Base-by-base conservation (phyloP, 2,113 vertebrate species). In the Coptodon bakossiorum region DNA sequence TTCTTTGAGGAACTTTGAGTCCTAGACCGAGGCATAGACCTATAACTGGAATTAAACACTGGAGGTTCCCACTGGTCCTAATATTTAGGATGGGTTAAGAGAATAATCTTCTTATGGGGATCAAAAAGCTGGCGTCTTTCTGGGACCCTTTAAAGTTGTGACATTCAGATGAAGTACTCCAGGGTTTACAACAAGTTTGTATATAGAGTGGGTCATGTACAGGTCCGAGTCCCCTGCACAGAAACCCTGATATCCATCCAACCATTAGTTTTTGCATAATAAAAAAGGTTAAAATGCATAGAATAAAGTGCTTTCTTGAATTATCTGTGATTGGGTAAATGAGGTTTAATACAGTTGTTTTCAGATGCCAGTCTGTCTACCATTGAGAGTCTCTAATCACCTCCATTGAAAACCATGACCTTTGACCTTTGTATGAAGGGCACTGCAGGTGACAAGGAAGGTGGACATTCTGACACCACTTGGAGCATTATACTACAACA, bases 401-500 rank as follows among this genome's bases (percentile, higher is more conserved):
- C 68, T 10, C 4, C 3, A 14, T 53, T 4, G 27, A 34, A 22
- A 8, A 12, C 9, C 29, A 4, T 81, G 81, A 92, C 82, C 48
- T 82, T 59, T 90, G 31, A 89, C 86, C 7, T 86, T 22, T 90
- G 13, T 1, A 36, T 63, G 63, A 27, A 96, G 99, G 40, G 98
- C 98, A 0, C 94, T 99, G 94, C 96, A 97, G 94, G 97, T 99
- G 54, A 96, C 97, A 0, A 97, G 95, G 87, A 97, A 97, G 34
- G 96, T 97, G 9, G 99, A 99, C 86, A 97, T 98, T 84, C 90
- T 99, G 68, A 97, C 98, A 1, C 98, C 98, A 0, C 95, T 99
- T 16, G 99, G 98, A 80, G 99, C 98, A 0, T 96, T 99, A 5
- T 99, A 98, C 88, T 99, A 99, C 92, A 99, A 99, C 97, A 99